Evolutionary conservation across 2,888 invertebrate species (phyloP).

Genomic region (Cataglyphis rosenhaueri): DNA sequence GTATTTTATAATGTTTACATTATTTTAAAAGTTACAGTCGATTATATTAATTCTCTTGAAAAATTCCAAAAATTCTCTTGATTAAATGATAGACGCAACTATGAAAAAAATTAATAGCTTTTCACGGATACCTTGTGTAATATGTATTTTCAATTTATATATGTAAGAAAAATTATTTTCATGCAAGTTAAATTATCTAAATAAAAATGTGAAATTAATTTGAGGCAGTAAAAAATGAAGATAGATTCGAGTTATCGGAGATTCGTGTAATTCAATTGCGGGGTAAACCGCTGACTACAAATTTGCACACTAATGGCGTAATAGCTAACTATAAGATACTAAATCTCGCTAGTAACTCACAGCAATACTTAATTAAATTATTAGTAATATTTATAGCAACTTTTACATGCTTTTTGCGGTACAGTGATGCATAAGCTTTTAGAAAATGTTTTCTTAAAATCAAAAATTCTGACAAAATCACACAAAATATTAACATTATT

Average conservation of each 20-base stretch:
- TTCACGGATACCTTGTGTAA: background rate
- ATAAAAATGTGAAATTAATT: conserved; percentile 19
- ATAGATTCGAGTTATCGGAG: conserved; percentile 17
- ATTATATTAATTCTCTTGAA: background rate
- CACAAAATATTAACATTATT: background rate
- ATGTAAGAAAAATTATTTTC: background rate
- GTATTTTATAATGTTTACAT: background rate
- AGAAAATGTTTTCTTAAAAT: background rate
- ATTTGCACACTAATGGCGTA: conserved; percentile 49
- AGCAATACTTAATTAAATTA: conserved; percentile 16
- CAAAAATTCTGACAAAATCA: background rate
- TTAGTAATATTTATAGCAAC: background rate
- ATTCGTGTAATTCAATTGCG: conserved; percentile 39
- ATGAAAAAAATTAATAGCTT: background rate
- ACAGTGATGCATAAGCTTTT: background rate
- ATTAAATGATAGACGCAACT: background rate
- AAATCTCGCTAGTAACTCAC: conserved; percentile 44
- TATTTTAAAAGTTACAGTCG: background rate
- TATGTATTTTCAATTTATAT: background rate
- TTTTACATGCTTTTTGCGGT: background rate
- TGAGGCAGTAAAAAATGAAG: background rate
- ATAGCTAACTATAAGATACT: conserved; percentile 7
- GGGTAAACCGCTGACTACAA: conserved; percentile 21
- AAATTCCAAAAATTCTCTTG: too few species aligned
- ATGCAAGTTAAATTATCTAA: conserved; percentile 4